Conservation (phyloP, 2,888 invertebrate species). For the Cotesia congregata region DNA sequence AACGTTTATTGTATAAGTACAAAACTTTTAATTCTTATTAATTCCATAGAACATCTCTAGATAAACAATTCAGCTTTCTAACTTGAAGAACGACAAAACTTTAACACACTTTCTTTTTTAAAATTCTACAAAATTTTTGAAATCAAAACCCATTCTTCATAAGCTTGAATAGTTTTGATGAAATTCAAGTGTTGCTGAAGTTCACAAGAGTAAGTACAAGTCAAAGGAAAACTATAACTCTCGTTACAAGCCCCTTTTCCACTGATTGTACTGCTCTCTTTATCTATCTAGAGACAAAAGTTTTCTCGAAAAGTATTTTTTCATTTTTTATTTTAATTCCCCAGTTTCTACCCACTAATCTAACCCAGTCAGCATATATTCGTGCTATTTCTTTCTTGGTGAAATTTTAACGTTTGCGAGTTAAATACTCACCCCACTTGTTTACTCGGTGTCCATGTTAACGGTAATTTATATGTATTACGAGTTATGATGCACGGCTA, state of each 20-base stretch:
- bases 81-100: too few species aligned
- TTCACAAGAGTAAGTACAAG: conserved; percentile 4
- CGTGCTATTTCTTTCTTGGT: conserved; percentile 27
- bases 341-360: conserved; percentile 26
- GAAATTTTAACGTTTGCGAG: background rate
- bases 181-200: conserved; percentile 6
- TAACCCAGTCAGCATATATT: conserved; percentile 19
- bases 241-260: conserved; percentile 5
- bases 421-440: background rate
- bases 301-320: background rate
- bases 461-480: conserved; percentile 41
- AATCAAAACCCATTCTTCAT: background rate
- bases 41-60: too few species aligned
- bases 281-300: conserved; percentile 30
- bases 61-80: too few species aligned
- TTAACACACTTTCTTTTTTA: too few species aligned
- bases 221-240: conserved; percentile 26
- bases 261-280: conserved; percentile 4
- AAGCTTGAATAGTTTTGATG: conserved; percentile 12
- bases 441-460: conserved; percentile 31
- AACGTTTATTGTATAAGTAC: too few species aligned
- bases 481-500: conserved; percentile 40
- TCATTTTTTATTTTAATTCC: conserved; percentile 43
- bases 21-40: too few species aligned
- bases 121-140: background rate